Evolutionary conservation across 2,113 vertebrate species (phyloP), one percentile per base, ranked within the genome.

Genomic region (Taurulus bubalis): DNA sequence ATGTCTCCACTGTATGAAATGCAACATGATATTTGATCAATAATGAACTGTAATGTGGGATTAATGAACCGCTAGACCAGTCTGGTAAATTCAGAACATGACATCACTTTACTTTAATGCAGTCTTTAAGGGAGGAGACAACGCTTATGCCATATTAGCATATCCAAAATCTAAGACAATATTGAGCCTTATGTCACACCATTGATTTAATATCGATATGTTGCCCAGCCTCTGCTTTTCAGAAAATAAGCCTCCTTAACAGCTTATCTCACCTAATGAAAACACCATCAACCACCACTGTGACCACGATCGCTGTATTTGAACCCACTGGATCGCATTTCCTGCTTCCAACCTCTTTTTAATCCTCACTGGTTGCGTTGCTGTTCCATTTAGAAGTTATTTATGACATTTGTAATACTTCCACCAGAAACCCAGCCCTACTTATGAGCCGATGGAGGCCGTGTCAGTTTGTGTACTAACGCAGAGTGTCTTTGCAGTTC

Each of bases 401-500:
- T 6, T 32, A 22, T 9, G 6, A 3, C 20, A 51, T 53, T 53
- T 34, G 34, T 11, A 30, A 24, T 20, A 32, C 28, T 60, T 30
- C 22, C 2, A 6, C 26, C 8, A 49, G 34, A 38, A 40, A 16
- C 5, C 22, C 14, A 22, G 38, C 15, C 28, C 42, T 60, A 14
- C 10, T 20, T 49, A 2, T 60, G 26, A 58, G 30, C 42, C 51
- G 28, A 28, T n/a, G 8, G n/a, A 45, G 28, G 26, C 40, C 51
- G 32, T 22, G 28, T 30, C 6, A 9, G 22, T 16, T 15, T 79
- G 4, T 16, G 60, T 64, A 22, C 11, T 38, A 85, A 87, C 3
- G 9, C 49, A 20, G 22, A 49, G 24, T 91, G 64, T 92, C 47
- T 72, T 94, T 95, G 92, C 91, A 99, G 98, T 99, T 99, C 94